A percentile compares a stretch with the other conserved stretches of the same genome.
phyloP scores from a whole-genome alignment of 2,888 invertebrate species.

The Dasysyrphus tricinctus region DNA sequence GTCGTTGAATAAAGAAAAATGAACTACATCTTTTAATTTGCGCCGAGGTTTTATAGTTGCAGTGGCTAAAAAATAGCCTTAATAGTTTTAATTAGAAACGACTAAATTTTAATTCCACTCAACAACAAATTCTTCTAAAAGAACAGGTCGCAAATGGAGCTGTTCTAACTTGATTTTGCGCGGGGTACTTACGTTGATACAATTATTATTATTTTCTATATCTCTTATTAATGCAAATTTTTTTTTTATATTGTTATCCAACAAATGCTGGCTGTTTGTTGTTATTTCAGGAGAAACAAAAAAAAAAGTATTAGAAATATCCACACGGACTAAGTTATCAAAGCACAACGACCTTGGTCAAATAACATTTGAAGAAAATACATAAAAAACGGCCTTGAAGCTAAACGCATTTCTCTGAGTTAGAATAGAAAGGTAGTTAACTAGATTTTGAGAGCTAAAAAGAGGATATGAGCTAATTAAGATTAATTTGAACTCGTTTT shows the following conservation, averaged over 20 bases:
- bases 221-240: slow-evolving; percentile 3
- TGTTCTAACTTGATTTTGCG: slow-evolving; percentile 7
- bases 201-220: neutral
- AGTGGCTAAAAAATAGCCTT: neutral
- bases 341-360: neutral
- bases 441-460: too few relatives aligned
- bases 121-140: neutral
- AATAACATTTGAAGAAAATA: neutral
- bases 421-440: neutral
- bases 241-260: neutral
- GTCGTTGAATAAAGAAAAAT: slow-evolving; percentile 31
- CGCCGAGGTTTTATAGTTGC: slow-evolving; percentile 35
- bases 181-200: neutral
- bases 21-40: neutral
- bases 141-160: neutral
- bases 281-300: neutral
- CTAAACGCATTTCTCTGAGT: neutral
- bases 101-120: too few relatives aligned
- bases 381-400: neutral
- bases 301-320: too few relatives aligned
- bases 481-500: too few relatives aligned
- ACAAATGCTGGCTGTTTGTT: neutral
- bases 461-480: too few relatives aligned
- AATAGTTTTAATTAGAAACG: neutral
- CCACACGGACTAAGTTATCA: neutral